phyloP scores from a whole-genome alignment of 2,888 invertebrate species.

The Spialia ferax region DNA sequence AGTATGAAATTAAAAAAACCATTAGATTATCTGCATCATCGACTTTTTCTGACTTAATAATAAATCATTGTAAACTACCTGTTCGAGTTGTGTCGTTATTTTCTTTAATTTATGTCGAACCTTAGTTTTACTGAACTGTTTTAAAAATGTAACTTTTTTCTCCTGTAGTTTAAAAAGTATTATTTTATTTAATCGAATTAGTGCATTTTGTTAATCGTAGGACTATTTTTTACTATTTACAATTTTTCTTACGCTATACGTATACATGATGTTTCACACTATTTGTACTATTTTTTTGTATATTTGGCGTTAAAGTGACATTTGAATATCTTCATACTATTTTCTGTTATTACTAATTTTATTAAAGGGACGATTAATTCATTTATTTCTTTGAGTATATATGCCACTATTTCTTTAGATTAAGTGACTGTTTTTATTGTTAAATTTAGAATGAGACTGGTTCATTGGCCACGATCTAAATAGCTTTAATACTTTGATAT shows the following conservation, averaged over 20 bases:
- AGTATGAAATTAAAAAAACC: no score
- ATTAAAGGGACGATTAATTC: background rate
- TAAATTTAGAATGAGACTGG: constrained; percentile 70
- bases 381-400: constrained; percentile 1
- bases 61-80: background rate
- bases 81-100: background rate
- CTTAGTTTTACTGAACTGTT: background rate
- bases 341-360: background rate
- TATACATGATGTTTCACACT: no score
- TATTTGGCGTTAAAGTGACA: background rate
- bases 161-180: background rate
- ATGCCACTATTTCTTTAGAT: constrained; percentile 1
- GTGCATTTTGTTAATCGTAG: background rate
- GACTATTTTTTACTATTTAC: background rate
- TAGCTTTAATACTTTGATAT: constrained; percentile 81
- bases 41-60: background rate
- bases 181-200: background rate
- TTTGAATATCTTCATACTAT: background rate
- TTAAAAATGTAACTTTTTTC: background rate
- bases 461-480: constrained; percentile 77
- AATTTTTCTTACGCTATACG: background rate
- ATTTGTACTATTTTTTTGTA: background rate
- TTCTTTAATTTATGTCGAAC: background rate
- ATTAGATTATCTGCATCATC: no score
- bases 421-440: constrained; percentile 35